These are phyloP conservation scores for Manis pentadactyla DNA, from an alignment of 2,797 vertebrate genomes.

Conservation along the genomic window DNA sequence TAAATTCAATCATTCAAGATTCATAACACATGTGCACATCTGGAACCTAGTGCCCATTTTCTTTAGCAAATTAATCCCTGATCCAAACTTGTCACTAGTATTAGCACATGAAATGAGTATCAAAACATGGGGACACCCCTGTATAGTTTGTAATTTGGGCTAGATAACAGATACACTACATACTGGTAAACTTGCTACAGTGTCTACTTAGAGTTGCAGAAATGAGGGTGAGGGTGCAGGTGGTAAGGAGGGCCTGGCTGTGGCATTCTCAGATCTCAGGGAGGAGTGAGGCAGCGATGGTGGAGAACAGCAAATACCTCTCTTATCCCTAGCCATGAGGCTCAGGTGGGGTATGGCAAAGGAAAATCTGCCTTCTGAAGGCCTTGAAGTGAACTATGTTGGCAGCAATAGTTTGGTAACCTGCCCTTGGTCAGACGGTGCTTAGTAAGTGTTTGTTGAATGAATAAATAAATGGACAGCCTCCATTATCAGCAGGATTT, in stretches of 20 bases:
- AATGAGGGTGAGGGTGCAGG: not conserved
- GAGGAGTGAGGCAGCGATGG: not conserved
- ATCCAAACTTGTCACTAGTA: not conserved
- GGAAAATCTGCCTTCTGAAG: not conserved
- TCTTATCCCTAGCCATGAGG: not conserved
- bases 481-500: not conserved
- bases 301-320: not conserved
- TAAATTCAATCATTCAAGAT: not conserved
- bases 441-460: not conserved
- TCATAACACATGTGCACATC: not conserved
- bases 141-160: not conserved
- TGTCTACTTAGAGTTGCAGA: not conserved
- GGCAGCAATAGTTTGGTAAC: not conserved
- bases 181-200: not conserved
- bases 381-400: not conserved
- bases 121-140: not conserved
- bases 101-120: not conserved
- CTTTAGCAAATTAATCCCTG: not conserved
- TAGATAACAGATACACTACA: not conserved
- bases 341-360: not conserved
- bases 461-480: not conserved
- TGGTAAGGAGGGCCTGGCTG: not conserved
- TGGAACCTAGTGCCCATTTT: not conserved
- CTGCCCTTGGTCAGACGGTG: not conserved
- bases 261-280: not conserved